These are phyloP conservation scores for Pyrgilauda ruficollis DNA, from an alignment of 2,113 vertebrate genomes.

Conservation along the genomic window DNA sequence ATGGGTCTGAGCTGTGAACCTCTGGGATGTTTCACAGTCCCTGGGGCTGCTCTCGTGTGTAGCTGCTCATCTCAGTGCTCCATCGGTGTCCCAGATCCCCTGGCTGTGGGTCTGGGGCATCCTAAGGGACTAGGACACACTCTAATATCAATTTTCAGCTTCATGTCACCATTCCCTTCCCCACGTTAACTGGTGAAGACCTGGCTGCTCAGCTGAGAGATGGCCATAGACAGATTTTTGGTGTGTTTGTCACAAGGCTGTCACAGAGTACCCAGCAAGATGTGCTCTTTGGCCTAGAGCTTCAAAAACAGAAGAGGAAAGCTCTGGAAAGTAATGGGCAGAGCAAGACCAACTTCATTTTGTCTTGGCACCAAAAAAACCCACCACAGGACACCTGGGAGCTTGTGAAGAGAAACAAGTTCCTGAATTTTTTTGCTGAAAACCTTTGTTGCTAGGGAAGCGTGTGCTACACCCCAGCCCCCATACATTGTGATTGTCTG, in stretches of 20 bases:
- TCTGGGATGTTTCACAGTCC: not conserved
- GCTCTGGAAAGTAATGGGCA: not conserved
- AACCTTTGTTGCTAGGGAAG: not conserved
- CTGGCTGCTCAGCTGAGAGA: not conserved
- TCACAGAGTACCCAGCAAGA: not conserved
- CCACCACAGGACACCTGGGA: not conserved
- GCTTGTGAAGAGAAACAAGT: not conserved
- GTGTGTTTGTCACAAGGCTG: not conserved
- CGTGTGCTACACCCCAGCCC: not conserved
- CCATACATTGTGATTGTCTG: not conserved
- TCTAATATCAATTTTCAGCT: not conserved
- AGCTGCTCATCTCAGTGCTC: not conserved
- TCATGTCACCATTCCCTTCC: not conserved
- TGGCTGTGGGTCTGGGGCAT: not conserved
- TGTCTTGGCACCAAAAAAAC: not conserved
- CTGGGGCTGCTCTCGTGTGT: not conserved
- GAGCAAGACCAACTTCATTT: not conserved
- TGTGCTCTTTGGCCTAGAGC: not conserved
- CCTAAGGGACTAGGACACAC: not conserved
- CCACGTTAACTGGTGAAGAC: rapidly evolving
- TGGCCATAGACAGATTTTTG: not conserved
- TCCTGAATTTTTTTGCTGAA: not conserved
- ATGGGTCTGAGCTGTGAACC: not conserved
- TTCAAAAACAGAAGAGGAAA: not conserved
- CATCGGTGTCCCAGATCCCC: rapidly evolving